Conservation (phyloP, 2,113 vertebrate species). For the Crypturellus undulatus region DNA sequence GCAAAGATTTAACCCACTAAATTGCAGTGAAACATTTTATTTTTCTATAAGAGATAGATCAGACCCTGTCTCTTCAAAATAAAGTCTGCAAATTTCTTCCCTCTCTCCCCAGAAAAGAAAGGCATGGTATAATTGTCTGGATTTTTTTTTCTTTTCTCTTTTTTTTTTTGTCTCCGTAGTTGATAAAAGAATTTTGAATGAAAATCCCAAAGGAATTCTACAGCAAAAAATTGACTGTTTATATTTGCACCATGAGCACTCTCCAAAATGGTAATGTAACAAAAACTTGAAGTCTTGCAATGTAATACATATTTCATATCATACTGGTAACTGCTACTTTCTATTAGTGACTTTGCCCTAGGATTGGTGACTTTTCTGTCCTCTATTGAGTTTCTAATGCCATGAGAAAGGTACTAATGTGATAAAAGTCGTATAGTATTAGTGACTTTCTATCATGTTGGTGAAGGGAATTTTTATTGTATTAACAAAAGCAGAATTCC, state of each 20-base stretch:
- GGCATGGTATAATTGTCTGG: neutral
- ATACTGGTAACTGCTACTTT: slow-evolving; percentile 50
- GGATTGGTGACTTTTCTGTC: slow-evolving; percentile 66
- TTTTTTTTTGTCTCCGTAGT: neutral
- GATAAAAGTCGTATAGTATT: slow-evolving; percentile 72
- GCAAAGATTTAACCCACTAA: neutral
- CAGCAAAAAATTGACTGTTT: neutral
- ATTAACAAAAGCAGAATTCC: slow-evolving; percentile 66
- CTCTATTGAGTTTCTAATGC: slow-evolving; percentile 66
- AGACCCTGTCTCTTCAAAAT: neutral
- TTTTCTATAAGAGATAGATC: neutral
- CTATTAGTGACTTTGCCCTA: slow-evolving; percentile 58
- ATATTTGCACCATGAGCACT: neutral
- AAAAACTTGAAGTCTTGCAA: slow-evolving; percentile 26
- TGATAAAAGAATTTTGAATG: neutral
- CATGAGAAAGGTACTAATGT: slow-evolving; percentile 71
- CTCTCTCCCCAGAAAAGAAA: neutral
- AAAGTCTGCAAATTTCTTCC: neutral
- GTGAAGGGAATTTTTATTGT: slow-evolving; percentile 76
- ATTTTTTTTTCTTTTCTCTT: neutral
- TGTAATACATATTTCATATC: slow-evolving; percentile 64
- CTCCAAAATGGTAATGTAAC: neutral
- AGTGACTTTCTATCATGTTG: slow-evolving; percentile 70
- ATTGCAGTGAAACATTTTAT: neutral
- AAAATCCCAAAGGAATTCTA: neutral